These are phyloP conservation scores for Dicrurus megarhynchus DNA, from an alignment of 2,113 vertebrate genomes.

Conservation along the genomic window DNA sequence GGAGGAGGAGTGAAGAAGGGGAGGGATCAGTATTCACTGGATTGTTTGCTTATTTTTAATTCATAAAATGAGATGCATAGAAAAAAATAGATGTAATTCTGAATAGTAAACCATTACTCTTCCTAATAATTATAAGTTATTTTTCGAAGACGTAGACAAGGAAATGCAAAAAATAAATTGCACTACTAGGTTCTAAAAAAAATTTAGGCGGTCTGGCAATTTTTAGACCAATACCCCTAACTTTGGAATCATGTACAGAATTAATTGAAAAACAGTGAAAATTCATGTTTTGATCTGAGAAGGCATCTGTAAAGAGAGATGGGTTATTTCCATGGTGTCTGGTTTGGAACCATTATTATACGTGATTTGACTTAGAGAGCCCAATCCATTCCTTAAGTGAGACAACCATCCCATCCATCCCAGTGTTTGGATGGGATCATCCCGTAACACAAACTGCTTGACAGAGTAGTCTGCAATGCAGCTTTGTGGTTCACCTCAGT, in stretches of 20 bases:
- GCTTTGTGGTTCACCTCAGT: neutral
- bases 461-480: neutral
- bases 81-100: neutral
- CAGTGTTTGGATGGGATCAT: fast-evolving
- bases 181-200: neutral
- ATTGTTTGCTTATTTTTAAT: neutral
- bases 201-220: neutral
- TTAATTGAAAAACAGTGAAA: neutral
- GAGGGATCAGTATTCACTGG: neutral
- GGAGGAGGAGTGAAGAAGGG: neutral
- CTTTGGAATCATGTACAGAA: neutral
- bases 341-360: neutral
- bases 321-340: neutral
- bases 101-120: neutral
- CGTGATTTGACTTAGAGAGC: neutral
- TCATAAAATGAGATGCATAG: fast-evolving
- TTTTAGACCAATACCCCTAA: neutral
- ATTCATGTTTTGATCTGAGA: neutral
- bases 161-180: neutral
- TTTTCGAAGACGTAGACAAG: neutral
- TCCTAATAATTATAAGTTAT: neutral
- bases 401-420: neutral
- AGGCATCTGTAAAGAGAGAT: neutral
- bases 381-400: neutral
- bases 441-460: neutral